A percentile compares a stretch with the other conserved stretches of the same genome.
Conservation (phyloP, 2,888 invertebrate species). For the Oligia latruncula region DNA sequence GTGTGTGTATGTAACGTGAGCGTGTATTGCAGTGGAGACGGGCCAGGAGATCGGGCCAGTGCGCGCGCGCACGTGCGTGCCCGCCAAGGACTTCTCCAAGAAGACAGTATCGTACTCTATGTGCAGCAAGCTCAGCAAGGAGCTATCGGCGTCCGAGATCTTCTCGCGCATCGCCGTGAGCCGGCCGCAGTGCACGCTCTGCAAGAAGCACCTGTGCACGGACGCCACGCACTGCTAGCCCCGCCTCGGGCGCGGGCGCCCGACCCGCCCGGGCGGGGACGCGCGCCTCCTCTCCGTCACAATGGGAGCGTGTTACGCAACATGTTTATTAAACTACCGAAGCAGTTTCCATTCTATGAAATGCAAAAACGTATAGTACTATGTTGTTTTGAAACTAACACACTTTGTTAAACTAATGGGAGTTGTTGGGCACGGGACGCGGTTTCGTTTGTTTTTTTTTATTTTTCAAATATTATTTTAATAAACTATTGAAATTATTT, state of each 20-base stretch:
- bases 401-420: constrained; percentile 62
- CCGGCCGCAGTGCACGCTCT: constrained; percentile 85
- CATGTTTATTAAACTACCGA: constrained; percentile 70
- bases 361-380: constrained; percentile 74
- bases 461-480: constrained; percentile 69
- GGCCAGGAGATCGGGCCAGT: constrained; percentile 87
- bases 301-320: constrained; percentile 57
- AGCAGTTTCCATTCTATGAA: constrained; percentile 69
- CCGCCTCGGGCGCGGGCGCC: background rate
- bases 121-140: constrained; percentile 87
- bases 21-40: constrained; percentile 80
- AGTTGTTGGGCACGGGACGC: constrained; percentile 46
- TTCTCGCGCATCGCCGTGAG: constrained; percentile 85
- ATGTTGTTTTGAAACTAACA: constrained; percentile 73
- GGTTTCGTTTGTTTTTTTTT: constrained; percentile 65
- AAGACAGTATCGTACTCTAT: constrained; percentile 86
- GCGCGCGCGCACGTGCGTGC: constrained; percentile 86
- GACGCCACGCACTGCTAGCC: constrained; percentile 82
- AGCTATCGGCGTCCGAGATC: constrained; percentile 85
- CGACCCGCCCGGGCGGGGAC: background rate
- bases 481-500: constrained; percentile 65
- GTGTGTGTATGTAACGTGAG: constrained; percentile 11
- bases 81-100: constrained; percentile 86
- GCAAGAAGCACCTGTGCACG: constrained; percentile 85
- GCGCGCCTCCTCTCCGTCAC: constrained; percentile 12